phyloP scores from a whole-genome alignment of 2,797 vertebrate species.

The Trichosurus vulpecula region DNA sequence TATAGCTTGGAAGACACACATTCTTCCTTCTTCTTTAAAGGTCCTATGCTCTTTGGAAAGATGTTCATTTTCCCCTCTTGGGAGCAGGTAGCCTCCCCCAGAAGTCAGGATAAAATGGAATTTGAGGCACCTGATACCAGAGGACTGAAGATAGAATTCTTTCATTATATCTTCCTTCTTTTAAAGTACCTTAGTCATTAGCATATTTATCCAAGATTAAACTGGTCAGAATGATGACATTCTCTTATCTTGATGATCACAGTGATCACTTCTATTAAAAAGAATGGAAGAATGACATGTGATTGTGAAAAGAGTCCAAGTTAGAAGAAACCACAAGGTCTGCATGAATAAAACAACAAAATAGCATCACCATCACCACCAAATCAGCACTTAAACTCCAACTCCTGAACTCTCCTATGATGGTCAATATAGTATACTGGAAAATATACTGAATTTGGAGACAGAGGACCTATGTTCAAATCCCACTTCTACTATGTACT shows the following conservation, averaged over 20 bases:
- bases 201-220: conserved; percentile 9
- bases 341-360: background rate
- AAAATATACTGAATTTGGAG: background rate
- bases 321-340: background rate
- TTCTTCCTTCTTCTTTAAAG: background rate
- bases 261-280: background rate
- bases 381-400: background rate
- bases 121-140: background rate
- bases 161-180: conserved; percentile 11
- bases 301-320: background rate
- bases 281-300: background rate
- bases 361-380: background rate
- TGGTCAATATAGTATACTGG: background rate
- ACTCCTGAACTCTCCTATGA: background rate
- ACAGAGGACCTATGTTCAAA: background rate
- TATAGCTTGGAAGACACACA: background rate
- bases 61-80: conserved; percentile 19
- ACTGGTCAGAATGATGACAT: background rate
- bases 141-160: conserved; percentile 17
- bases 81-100: background rate
- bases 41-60: conserved; percentile 10
- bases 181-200: conserved; percentile 2
- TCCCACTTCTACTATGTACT: background rate
- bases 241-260: conserved; percentile 41
- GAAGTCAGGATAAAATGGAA: background rate